Percentiles rank a stretch among this genome's conserved stretches.
Evolutionary conservation across 2,113 vertebrate species (phyloP).

Genomic region (Agelaius phoeniceus): DNA sequence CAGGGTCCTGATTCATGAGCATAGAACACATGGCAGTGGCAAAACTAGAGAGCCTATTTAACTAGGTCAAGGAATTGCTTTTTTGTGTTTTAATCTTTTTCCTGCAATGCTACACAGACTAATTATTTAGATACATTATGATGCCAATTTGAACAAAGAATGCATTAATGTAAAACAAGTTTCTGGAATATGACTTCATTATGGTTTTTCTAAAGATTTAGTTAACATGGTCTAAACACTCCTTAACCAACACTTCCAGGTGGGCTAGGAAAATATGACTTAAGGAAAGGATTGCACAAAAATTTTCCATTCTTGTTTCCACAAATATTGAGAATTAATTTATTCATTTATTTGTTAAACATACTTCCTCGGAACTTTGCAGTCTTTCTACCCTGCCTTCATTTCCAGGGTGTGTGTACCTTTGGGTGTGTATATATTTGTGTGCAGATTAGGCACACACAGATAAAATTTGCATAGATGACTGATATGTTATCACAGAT

Average conservation of each 20-base stretch:
- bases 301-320: background rate
- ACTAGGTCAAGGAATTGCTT: background rate
- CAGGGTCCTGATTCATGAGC: background rate
- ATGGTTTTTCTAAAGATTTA: background rate
- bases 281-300: background rate
- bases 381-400: background rate
- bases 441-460: background rate
- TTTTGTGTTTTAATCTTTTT: background rate
- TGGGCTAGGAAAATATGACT: background rate
- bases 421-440: background rate
- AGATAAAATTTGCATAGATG: background rate
- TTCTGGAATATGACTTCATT: background rate
- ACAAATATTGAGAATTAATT: background rate
- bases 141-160: background rate
- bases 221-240: background rate
- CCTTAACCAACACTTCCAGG: background rate
- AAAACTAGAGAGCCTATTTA: background rate
- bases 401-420: background rate
- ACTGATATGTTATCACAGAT: slow-evolving; percentile 37
- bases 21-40: background rate
- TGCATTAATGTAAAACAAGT: background rate
- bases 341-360: background rate
- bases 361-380: background rate
- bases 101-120: background rate
- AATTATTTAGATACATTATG: background rate